Base-by-base conservation (phyloP, 2,797 vertebrate genomes). In the Acipenser transmontanus region DNA sequence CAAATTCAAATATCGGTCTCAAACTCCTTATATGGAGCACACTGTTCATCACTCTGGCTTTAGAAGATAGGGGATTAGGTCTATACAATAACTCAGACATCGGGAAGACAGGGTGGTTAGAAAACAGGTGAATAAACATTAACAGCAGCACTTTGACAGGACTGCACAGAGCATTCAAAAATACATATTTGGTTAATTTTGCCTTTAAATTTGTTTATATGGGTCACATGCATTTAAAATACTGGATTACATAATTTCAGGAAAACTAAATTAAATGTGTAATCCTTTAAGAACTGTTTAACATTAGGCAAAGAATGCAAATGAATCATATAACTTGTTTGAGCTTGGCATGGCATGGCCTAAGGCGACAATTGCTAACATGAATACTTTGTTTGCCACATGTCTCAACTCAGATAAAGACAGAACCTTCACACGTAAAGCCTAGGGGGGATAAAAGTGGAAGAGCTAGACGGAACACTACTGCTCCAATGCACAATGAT, bases 351-450 rank as follows among this genome's bases (percentile, higher is more conserved):
- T 34, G 20, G 20, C 20, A 34, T 34, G 34, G 47, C 14, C 17
- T 10, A 62, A 62, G 60, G 17, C 1, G 14, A 47, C 13, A 62
- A 62, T 62, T 8, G 12, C 13, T 61, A 57, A 57, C 14, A n/a
- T 6, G n/a, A 54, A 54, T 54, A 54, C 52, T 54, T 54, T 54
- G 34, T 54, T 54, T 54, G 34, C 3, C 34, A 34, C 34, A 34
- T 34, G 34, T 54, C n/a, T 54, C 4, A 76, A 70, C 78, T 80
- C 76, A 79, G 77, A 84, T 75, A 83, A 84, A 79, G 83, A 84
- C 80, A 86, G 82, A 86, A 80, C 73, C 74, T 17, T 84, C 86
- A 84, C 79, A 77, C 81, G 80, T 85, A 60, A 67, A 62, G n/a
- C 8, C 8, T 9, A 54, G 52, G n/a, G n/a, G n/a, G 9, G 9